These are phyloP conservation scores for Enteromius anoplus DNA, from an alignment of 2,797 vertebrate species.

Conservation along the genomic window DNA sequence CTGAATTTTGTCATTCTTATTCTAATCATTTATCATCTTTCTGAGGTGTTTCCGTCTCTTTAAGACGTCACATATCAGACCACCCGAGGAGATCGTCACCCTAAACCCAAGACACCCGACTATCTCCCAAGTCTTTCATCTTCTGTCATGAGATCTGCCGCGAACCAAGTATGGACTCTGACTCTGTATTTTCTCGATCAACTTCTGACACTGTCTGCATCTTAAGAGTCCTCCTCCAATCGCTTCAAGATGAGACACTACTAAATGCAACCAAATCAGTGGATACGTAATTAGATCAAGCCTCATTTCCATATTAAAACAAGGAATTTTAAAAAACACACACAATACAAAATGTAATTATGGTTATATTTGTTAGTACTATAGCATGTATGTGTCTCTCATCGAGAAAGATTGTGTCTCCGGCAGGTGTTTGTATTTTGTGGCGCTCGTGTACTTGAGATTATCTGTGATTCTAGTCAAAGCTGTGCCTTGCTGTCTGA, in stretches of 20 bases:
- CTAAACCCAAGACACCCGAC: constrained; percentile 1
- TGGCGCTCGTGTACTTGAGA: constrained; percentile 71
- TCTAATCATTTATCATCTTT: background rate
- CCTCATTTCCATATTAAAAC: background rate
- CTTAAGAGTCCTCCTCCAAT: background rate
- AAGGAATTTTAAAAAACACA: background rate
- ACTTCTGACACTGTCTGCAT: background rate
- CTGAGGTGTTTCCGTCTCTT: constrained; percentile 61
- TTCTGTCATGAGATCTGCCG: background rate
- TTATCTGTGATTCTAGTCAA: constrained; percentile 79
- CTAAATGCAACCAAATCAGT: background rate
- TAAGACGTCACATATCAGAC: constrained; percentile 53
- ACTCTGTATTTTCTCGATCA: background rate
- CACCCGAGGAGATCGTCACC: constrained; percentile 61
- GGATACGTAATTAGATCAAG: background rate
- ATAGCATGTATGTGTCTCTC: background rate
- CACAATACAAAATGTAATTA: too few relatives aligned
- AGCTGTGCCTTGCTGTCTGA: constrained; percentile 70
- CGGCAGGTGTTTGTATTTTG: constrained; percentile 70
- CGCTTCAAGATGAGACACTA: background rate
- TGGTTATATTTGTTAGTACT: background rate
- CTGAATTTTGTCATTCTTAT: background rate
- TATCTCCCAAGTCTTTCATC: background rate
- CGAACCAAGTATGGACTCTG: background rate
- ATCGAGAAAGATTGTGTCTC: constrained; percentile 55